Percentiles rank a stretch among this genome's conserved stretches.
phyloP scores from a whole-genome alignment of 2,888 invertebrate species.

The Tridacna gigas region DNA sequence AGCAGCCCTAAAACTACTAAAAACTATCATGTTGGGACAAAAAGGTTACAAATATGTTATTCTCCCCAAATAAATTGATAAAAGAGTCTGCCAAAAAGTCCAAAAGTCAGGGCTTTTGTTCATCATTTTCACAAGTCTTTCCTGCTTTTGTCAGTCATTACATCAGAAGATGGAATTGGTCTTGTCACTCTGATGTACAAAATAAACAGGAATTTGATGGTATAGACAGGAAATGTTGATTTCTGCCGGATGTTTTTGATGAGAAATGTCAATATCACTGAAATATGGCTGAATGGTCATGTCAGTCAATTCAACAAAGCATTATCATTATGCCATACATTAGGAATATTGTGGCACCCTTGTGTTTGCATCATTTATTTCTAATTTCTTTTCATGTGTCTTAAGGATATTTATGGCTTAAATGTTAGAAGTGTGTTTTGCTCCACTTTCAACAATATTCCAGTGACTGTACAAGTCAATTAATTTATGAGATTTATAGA shows the following conservation, averaged over 20 bases:
- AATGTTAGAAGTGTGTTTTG: too few species aligned
- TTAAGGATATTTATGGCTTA: too few species aligned
- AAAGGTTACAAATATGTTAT: too few species aligned
- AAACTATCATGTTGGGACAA: too few species aligned
- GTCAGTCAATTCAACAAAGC: background rate
- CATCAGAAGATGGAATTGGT: background rate
- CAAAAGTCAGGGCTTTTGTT: background rate
- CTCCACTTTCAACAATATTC: too few species aligned
- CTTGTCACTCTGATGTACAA: conserved; percentile 17
- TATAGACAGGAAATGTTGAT: conserved; percentile 13
- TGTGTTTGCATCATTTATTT: too few species aligned
- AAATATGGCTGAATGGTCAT: conserved; percentile 1
- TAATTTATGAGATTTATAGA: too few species aligned
- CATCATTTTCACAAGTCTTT: background rate
- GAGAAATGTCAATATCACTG: conserved; percentile 4
- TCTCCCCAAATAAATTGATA: too few species aligned
- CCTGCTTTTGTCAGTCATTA: conserved; percentile 10
- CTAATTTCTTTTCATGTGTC: too few species aligned
- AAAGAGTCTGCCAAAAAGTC: conserved; percentile 7
- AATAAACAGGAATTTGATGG: conserved; percentile 1
- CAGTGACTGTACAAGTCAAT: too few species aligned
- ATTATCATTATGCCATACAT: background rate
- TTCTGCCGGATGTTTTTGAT: conserved; percentile 8
- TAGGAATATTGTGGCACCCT: too few species aligned
- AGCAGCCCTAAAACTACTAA: too few species aligned